Conservation (phyloP, 2,113 vertebrate genomes). For the Lepus americanus region DNA sequence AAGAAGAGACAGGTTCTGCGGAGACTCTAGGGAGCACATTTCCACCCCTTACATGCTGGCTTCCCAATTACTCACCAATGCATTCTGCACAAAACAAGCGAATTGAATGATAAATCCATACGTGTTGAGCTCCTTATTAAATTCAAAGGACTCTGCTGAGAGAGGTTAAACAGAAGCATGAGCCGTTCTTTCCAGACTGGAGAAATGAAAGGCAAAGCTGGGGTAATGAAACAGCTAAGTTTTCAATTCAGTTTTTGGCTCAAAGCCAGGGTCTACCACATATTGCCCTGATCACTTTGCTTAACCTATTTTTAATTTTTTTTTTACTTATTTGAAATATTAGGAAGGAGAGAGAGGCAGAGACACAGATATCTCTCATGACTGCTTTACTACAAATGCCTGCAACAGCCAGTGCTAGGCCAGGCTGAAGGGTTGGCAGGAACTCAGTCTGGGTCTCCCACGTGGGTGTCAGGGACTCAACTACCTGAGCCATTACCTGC, state of each 20-base stretch:
- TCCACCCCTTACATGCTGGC: slow-evolving; percentile 44
- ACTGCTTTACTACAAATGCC: no score
- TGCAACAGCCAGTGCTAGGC: no score
- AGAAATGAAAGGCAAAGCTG: not conserved
- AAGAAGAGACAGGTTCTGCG: slow-evolving; percentile 70
- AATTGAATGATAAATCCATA: not conserved
- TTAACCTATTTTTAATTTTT: no score
- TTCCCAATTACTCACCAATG: slow-evolving; percentile 37
- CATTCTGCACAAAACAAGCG: not conserved
- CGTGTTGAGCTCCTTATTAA: not conserved
- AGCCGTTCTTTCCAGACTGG: not conserved
- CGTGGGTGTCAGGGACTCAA: no score
- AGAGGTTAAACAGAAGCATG: not conserved
- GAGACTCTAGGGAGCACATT: slow-evolving; percentile 72
- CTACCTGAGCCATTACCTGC: no score
- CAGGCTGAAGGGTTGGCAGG: no score
- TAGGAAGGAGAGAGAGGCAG: no score
- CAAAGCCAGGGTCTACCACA: not conserved
- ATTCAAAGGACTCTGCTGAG: not conserved
- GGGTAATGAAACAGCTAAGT: not conserved
- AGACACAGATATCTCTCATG: no score
- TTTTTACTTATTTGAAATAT: no score
- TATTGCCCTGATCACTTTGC: not conserved
- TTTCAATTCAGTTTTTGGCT: not conserved
- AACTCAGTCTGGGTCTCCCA: no score